These are phyloP conservation scores for Thalassophryne amazonica DNA, from an alignment of 2,797 vertebrate genomes.

Conservation along the genomic window DNA sequence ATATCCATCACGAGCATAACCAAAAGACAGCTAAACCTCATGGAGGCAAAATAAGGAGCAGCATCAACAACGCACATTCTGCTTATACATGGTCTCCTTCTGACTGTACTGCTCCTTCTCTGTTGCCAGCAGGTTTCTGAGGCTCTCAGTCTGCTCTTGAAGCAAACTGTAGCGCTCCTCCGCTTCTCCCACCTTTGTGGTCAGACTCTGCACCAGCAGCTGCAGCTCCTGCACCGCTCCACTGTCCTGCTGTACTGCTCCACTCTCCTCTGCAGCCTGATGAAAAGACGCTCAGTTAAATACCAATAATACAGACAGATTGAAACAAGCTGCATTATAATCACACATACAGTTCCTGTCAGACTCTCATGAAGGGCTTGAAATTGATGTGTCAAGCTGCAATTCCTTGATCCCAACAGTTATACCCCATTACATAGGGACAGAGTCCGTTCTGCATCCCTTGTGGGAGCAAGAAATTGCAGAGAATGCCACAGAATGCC, in stretches of 20 bases:
- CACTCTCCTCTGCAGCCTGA: constrained; percentile 59
- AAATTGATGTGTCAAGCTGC: too few species aligned
- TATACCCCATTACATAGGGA: too few species aligned
- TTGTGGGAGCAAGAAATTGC: too few species aligned
- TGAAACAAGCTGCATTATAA: too few species aligned
- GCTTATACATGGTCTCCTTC: constrained; percentile 84
- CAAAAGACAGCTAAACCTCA: not conserved
- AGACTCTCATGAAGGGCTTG: too few species aligned
- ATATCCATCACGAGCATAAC: not conserved
- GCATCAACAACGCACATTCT: constrained; percentile 77
- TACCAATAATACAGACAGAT: not conserved
- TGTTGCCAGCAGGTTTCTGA: constrained; percentile 76
- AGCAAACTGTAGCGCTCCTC: constrained; percentile 87
- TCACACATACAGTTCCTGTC: too few species aligned
- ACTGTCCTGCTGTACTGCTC: constrained; percentile 71
- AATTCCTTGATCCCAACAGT: too few species aligned
- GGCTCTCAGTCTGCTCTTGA: constrained; percentile 80
- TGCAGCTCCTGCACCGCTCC: constrained; percentile 78
- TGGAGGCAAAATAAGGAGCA: not conserved
- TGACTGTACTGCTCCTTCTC: constrained; percentile 81
- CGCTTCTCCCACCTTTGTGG: constrained; percentile 85
- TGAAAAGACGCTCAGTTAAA: not conserved
- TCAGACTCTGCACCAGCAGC: constrained; percentile 83
- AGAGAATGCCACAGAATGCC: too few species aligned
- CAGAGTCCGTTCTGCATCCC: too few species aligned